Evolutionary conservation across 2,113 vertebrate genomes (phyloP), one percentile per base, ranked within the genome.

Genomic region (Tichodroma muraria): DNA sequence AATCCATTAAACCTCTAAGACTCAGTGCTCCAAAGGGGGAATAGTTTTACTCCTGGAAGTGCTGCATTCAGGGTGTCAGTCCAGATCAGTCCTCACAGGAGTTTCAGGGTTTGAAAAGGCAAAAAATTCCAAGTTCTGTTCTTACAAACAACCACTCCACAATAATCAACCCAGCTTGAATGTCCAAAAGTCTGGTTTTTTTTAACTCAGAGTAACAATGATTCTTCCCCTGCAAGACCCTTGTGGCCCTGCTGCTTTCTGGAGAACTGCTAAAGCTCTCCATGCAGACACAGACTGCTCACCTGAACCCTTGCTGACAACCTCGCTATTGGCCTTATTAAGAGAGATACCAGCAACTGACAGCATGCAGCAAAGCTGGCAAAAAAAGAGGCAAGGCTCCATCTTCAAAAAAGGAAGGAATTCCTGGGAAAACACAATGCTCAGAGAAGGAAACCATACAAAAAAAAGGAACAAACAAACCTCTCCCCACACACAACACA

Each of bases 171-270:
- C 19, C 4, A 4, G 5, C 28, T 31, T 11, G 6, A 78, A 89
- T 73, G 44, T 5, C 24, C 31, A 4, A 3, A 15, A 1, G 0
- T 3, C 30, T 37, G 44, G 18, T 6, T 0, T 0, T 37, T 52
- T 30, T 47, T 14, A 50, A 20, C 40, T 33, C 0, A 0, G 53
- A 53, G 9, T 10, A 45, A 18, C 2, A 3, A 5, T 1, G 17
- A 7, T 4, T 35, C 49, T 64, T 80, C 16, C 40, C 40, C 40
- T 40, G 57, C 16, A 14, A 21, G 47, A 47, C 13, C 6, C 30
- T 49, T 15, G 35, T 30, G 44, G 35, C 42, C 50, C 50, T 88
- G 59, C 18, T 88, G 42, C 59, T 50, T 22, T 23, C 85, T 65
- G 76, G 31, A 37, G 76, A 57, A 2, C 35, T 49, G 49, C 40